These are phyloP conservation scores for Stichopus horrens DNA, from an alignment of 53 echinoderm and acorn worm species.

Conservation along the genomic window DNA sequence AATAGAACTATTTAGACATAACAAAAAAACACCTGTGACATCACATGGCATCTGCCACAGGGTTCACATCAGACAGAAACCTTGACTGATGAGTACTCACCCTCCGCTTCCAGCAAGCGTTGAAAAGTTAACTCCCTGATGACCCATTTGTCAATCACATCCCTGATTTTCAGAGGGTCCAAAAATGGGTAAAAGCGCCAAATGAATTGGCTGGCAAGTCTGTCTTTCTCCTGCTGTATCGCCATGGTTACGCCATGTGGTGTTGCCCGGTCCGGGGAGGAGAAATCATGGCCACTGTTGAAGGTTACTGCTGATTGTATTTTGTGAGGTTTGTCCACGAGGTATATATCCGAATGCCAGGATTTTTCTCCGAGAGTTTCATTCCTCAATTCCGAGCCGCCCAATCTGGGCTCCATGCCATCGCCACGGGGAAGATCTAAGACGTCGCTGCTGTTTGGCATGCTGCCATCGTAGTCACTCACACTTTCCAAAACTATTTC, in stretches of 20 bases:
- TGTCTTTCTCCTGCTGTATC: conserved; percentile 13
- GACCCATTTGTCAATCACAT: conserved; percentile 18
- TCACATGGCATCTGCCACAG: too few species aligned
- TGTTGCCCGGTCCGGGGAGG: background rate
- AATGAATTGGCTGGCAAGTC: conserved; percentile 26
- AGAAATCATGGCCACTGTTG: background rate
- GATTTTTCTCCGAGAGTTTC: background rate
- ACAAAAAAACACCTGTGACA: too few species aligned
- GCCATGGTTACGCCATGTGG: conserved; percentile 11
- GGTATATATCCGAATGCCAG: background rate
- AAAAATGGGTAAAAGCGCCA: conserved; percentile 32
- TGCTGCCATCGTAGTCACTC: too few species aligned
- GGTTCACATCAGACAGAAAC: too few species aligned
- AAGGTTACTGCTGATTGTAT: background rate
- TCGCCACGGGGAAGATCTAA: too few species aligned
- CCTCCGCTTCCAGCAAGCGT: conserved; percentile 3
- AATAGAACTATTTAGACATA: too few species aligned
- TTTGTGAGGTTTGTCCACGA: background rate
- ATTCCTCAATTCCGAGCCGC: background rate
- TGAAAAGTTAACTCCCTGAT: conserved; percentile 27
- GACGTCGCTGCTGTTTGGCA: too few species aligned
- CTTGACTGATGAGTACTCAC: background rate
- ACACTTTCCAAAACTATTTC: too few species aligned
- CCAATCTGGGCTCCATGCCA: background rate
- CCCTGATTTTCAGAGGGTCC: conserved; percentile 15